phyloP scores from a whole-genome alignment of 1,140 invertebrate species.

The Notospermus geniculatus region DNA sequence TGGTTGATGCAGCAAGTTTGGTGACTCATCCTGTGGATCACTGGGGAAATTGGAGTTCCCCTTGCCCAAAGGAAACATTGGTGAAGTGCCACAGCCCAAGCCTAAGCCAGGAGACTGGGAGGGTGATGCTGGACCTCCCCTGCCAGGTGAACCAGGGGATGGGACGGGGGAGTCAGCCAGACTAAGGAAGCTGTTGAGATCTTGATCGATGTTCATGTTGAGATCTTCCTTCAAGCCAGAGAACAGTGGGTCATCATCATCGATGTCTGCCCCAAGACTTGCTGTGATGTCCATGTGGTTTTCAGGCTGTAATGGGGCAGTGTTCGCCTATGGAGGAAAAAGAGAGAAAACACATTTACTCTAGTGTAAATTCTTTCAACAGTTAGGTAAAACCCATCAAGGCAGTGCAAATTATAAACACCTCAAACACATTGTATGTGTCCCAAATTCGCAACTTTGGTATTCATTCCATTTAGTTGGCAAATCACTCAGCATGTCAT shows the following conservation, averaged over 20 bases:
- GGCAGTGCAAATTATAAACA: no score
- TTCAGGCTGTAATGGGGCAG: slow-evolving; percentile 13
- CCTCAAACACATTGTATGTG: no score
- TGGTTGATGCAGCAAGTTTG: slow-evolving; percentile 88
- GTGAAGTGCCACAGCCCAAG: slow-evolving; percentile 62
- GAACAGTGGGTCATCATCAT: slow-evolving; percentile 23
- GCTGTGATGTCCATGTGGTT: slow-evolving; percentile 10
- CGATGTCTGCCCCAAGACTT: slow-evolving; percentile 21
- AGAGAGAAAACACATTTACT: slow-evolving; percentile 13
- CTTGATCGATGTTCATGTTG: slow-evolving; percentile 53
- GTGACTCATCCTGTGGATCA: slow-evolving; percentile 49
- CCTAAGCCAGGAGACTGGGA: slow-evolving; percentile 62
- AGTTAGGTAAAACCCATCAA: no score
- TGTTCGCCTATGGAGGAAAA: slow-evolving; percentile 19
- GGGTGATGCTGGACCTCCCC: slow-evolving; percentile 57
- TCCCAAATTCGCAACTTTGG: no score
- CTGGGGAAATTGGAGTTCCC: slow-evolving; percentile 25
- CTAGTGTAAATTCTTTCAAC: neutral
- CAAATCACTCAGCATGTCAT: no score
- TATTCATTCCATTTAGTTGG: no score
- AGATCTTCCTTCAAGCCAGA: slow-evolving; percentile 54
- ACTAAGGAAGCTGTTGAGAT: slow-evolving; percentile 71
- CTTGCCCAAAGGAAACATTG: slow-evolving; percentile 42
- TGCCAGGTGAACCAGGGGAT: slow-evolving; percentile 58
- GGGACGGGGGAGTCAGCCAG: slow-evolving; percentile 61